Percentiles rank a stretch among this genome's conserved stretches.
These are phyloP conservation scores for Fistularia tabacaria DNA, from an alignment of 2,797 vertebrate genomes.

Conservation along the genomic window DNA sequence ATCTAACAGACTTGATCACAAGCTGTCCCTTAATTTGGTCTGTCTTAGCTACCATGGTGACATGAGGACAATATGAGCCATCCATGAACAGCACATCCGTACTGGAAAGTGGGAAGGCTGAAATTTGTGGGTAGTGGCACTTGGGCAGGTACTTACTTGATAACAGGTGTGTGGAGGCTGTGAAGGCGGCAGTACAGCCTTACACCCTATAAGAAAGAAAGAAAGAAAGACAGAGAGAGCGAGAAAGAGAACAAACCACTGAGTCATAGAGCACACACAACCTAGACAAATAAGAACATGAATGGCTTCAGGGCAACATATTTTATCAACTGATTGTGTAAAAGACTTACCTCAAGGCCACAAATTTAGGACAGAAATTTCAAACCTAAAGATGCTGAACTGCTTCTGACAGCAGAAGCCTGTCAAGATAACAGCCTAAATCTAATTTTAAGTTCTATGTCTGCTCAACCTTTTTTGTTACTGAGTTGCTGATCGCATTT, in stretches of 20 bases:
- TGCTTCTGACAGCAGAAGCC: conserved; percentile 3
- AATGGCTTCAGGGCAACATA: conserved; percentile 31
- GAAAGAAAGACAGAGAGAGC: conserved; percentile 44
- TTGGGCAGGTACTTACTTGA: conserved; percentile 87
- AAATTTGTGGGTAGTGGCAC: conserved; percentile 6
- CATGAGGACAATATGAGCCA: conserved; percentile 29
- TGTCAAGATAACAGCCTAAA: not conserved
- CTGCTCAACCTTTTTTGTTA: not conserved
- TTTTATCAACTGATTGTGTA: conserved; percentile 24
- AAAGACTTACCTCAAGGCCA: conserved; percentile 24
- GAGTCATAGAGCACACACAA: conserved; percentile 59
- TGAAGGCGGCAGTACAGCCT: conserved; percentile 96
- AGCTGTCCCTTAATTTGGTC: too few species aligned
- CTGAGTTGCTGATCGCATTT: not conserved
- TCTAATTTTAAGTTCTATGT: conserved; percentile 2
- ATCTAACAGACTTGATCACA: too few species aligned
- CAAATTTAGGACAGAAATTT: conserved; percentile 15
- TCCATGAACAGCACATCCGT: conserved; percentile 39
- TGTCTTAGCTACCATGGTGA: too few species aligned
- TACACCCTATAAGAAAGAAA: conserved; percentile 80
- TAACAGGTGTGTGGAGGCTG: conserved; percentile 88
- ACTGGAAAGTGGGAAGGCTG: conserved; percentile 27
- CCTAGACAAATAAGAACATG: conserved; percentile 51
- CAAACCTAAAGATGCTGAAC: conserved; percentile 10
- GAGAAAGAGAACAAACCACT: conserved; percentile 14